A percentile compares a stretch with the other conserved stretches of the same genome.
Conservation (phyloP, 1,140 invertebrate genomes). For the Calephelis virginiensis region DNA sequence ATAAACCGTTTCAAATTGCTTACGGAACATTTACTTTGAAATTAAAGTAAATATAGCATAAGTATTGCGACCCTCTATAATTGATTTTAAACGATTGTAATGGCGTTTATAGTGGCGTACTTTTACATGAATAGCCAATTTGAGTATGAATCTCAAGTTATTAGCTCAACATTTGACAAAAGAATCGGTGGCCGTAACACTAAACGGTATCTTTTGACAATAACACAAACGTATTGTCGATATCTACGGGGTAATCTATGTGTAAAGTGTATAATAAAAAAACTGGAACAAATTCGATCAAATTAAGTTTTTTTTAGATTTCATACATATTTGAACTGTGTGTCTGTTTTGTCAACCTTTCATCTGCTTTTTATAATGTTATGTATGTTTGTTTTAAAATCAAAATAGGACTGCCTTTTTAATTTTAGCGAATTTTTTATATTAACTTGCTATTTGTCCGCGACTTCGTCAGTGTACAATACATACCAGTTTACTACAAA, state of each 20-base stretch:
- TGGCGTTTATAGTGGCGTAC: background rate
- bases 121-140: background rate
- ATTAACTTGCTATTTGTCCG: too few relatives aligned
- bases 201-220: slow-evolving; percentile 4
- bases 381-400: too few relatives aligned
- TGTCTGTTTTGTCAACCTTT: too few relatives aligned
- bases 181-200: background rate
- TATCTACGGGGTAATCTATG: background rate
- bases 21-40: background rate
- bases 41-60: background rate
- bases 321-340: too few relatives aligned
- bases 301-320: too few relatives aligned
- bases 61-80: background rate
- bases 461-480: too few relatives aligned
- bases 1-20: background rate
- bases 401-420: too few relatives aligned
- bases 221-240: background rate
- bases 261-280: background rate
- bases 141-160: background rate
- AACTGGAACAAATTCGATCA: background rate
- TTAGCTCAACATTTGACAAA: background rate
- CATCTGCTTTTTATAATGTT: too few relatives aligned
- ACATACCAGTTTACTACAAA: too few relatives aligned
- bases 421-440: too few relatives aligned
- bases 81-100: background rate